Evolutionary conservation across 30 jellyfish, hydroid and myxozoan species (phyloP).

Genomic region (Hydractinia symbiolongicarpus): DNA sequence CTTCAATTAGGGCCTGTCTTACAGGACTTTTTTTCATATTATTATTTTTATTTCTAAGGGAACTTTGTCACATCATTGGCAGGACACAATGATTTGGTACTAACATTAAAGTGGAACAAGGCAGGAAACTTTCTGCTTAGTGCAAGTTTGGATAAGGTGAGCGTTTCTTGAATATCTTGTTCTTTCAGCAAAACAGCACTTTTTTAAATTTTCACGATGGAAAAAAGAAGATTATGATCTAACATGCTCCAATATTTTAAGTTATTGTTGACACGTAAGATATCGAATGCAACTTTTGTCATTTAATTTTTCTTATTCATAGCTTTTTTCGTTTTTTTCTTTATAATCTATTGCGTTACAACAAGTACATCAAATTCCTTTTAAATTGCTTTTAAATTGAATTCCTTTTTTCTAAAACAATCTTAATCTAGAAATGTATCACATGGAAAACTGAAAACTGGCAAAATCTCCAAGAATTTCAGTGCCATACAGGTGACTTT

Average conservation of each 20-base stretch:
- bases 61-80: conserved; percentile 50
- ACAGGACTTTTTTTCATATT: too few species aligned
- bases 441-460: conserved; percentile 88
- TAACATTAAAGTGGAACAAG: conserved; percentile 83
- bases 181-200: too few species aligned
- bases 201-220: too few species aligned
- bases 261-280: too few species aligned
- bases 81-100: conserved; percentile 69
- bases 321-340: not conserved
- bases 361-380: too few species aligned
- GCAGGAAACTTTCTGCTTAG: conserved; percentile 68
- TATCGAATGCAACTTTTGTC: not conserved
- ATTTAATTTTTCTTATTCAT: not conserved
- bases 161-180: not conserved
- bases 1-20: too few species aligned
- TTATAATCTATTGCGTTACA: too few species aligned
- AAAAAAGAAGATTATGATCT: too few species aligned
- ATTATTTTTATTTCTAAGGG: conserved; percentile 36
- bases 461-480: conserved; percentile 65
- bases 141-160: conserved; percentile 89
- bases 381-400: too few species aligned
- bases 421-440: conserved; percentile 61
- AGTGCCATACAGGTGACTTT: conserved; percentile 71
- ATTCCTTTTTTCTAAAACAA: not conserved
- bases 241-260: too few species aligned